A percentile compares a stretch with the other conserved stretches of the same genome.
Evolutionary conservation across 1,140 invertebrate genomes (phyloP).

Genomic region (Tetramorium simillimum): DNA sequence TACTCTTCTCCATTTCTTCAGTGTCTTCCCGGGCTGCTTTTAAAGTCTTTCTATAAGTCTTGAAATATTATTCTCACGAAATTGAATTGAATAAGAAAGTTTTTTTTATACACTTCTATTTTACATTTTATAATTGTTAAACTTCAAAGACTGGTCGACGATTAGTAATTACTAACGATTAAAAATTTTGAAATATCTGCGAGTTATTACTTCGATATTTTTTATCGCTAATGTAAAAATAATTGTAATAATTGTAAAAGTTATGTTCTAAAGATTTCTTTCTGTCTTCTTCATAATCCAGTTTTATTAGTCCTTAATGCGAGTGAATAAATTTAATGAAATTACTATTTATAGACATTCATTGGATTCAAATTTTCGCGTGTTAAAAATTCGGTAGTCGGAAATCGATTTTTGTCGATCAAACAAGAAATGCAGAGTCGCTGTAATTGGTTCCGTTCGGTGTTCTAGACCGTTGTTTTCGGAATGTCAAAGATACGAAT

Average conservation of each 20-base stretch:
- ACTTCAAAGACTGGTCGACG: not conserved
- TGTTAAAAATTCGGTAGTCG: not conserved
- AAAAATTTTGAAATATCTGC: not conserved
- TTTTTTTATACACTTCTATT: not conserved
- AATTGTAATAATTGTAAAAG: not conserved
- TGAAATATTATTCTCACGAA: not conserved
- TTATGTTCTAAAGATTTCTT: not conserved
- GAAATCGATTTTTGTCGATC: constrained; percentile 3
- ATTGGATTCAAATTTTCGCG: not conserved
- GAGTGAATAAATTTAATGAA: not conserved
- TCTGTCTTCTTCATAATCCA: no score
- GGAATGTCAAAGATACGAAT: constrained; percentile 56
- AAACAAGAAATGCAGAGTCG: not conserved
- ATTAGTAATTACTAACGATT: not conserved
- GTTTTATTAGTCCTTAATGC: not conserved
- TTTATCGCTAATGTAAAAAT: not conserved
- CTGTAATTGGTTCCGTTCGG: constrained; percentile 41
- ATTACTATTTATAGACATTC: not conserved
- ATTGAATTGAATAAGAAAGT: not conserved
- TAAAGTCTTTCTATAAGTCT: not conserved
- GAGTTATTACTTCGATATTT: not conserved
- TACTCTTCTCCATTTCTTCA: not conserved
- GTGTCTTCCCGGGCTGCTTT: not conserved
- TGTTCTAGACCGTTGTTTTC: constrained; percentile 48
- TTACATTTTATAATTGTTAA: not conserved